phyloP scores from a whole-genome alignment of 1,140 invertebrate genomes.

The Lamellibrachia luymesi region DNA sequence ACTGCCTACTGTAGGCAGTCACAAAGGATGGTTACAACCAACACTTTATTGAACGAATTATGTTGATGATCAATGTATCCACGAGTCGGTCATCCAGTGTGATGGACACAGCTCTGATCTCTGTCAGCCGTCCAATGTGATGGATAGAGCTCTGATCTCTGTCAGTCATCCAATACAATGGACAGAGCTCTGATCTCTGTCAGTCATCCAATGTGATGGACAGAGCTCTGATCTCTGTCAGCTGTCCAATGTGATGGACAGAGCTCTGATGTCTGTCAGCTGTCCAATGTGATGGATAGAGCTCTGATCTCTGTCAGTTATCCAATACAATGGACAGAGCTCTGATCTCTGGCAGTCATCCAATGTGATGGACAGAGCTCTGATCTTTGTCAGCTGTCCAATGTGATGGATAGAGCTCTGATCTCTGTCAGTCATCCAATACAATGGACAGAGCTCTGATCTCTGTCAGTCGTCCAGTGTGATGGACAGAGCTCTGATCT shows the following conservation, averaged over 20 bases:
- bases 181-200: not conserved
- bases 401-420: too few relatives aligned
- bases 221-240: conserved; percentile 44
- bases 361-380: conserved; percentile 46
- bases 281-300: too few relatives aligned
- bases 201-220: conserved; percentile 47
- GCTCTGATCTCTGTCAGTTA: too few relatives aligned
- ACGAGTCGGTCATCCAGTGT: not conserved
- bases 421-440: too few relatives aligned
- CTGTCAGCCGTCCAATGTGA: too few relatives aligned
- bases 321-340: too few relatives aligned
- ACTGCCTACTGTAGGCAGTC: not conserved
- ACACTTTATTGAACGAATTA: too few relatives aligned
- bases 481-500: conserved; percentile 49
- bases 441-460: not conserved
- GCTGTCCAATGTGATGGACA: conserved; percentile 7
- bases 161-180: too few relatives aligned
- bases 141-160: too few relatives aligned
- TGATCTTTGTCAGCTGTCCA: conserved; percentile 39
- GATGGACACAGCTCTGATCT: too few relatives aligned
- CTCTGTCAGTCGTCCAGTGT: conserved; percentile 39
- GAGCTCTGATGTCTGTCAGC: too few relatives aligned
- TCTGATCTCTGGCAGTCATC: conserved; percentile 31
- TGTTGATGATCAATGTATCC: not conserved
- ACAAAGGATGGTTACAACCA: not conserved